Base-by-base conservation (phyloP, 64 coral and sea anemone genomes). In the Anthopleura sola region DNA sequence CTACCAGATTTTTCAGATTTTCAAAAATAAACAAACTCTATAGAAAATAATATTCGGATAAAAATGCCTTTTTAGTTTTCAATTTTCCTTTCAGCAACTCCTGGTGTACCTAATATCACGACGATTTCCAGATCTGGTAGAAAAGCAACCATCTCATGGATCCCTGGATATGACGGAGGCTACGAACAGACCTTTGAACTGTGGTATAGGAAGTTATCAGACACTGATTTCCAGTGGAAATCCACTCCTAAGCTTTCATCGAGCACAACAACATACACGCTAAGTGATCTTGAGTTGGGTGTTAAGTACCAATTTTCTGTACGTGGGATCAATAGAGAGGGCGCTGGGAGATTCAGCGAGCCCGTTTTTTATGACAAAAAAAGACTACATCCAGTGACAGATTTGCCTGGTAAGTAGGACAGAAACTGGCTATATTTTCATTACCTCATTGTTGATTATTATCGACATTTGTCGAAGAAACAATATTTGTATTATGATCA, bases 91-190 rank as follows among this genome's bases (percentile, higher is more conserved):
- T 19, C 74, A 98, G 95, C 95, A 28, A 94, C 92, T 83, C 95
- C 95, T 23, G 78, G 78, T 11, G 81, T 58, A 36, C 95, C 95
- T 32, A 91, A 82, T 1, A 94, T 98, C 34, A 94, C 78, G 37
- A 60, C 21, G 13, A 47, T 98, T 15, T 33, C 40, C 6, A 74
- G 91, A 9, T 78, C 90, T 19, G 78, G 31, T 19, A 64, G 39
- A 75, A 87, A 87, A 33, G 89, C 87, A 8, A 64, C 86, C 40
- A 58, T 98, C 12, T 87, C 28, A 40, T 98, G 95, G 95, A 71
- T 75, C 37, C 88, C 89, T 84, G 95, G 95, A 24, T 94, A 98
- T 82, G 87, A 94, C 84, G 95, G 95, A 26, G 95, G 95, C 1
- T 94, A 86, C 79, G 68, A 82, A 11, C 95, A 98, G 68, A 64